Base-by-base conservation (phyloP, 92 coral and sea anemone species). In the Epizoanthus rinbou region DNA sequence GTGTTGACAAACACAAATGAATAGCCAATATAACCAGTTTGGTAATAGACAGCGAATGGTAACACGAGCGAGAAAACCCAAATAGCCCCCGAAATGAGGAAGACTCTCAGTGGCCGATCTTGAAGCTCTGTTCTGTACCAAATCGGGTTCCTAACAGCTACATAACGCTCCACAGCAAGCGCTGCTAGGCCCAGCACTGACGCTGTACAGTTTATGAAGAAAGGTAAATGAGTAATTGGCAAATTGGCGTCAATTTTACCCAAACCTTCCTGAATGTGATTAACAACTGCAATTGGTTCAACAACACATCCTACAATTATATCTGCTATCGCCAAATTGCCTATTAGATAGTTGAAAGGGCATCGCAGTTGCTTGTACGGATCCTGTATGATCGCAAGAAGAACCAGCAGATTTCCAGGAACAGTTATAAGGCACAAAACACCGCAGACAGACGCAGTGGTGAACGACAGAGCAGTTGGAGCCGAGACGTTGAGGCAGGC, bases 351-450 rank as follows among this genome's bases (percentile, higher is more conserved):
- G 81, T 80, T 86, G 65, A 86, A 86, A 35, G 89, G 89, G 56
- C 56, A 60, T 33, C 73, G 83, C 3, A 86, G 73, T 76, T 86
- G 60, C 75, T 86, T 86, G 79, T 45, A 63, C 33, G 89, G 89
- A 59, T 86, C 89, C n/a, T 69, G n/a, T 19, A 41, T 69, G 18
- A 86, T 80, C 6, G 89, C 89, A 58, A 86, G 75, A 57, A 80
- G 75, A 69, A 86, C 85, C 10, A 86, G 85, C 24, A 86, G 86
- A 71, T 86, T 86, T 28, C 89, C 89, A 6, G 82, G 89, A 33
- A 86, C 84, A 62, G 83, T 86, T 33, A 64, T 16, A 21, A 86
- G 23, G 6, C 83, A 37, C 64, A 86, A 76, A 19, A 86, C 3
- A 54, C 83, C 60, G 31, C 85, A 59, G 57, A 81, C 50, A 13